These are phyloP conservation scores for Drosophila subobscura DNA, from an alignment of 1,140 invertebrate genomes.

Conservation along the genomic window DNA sequence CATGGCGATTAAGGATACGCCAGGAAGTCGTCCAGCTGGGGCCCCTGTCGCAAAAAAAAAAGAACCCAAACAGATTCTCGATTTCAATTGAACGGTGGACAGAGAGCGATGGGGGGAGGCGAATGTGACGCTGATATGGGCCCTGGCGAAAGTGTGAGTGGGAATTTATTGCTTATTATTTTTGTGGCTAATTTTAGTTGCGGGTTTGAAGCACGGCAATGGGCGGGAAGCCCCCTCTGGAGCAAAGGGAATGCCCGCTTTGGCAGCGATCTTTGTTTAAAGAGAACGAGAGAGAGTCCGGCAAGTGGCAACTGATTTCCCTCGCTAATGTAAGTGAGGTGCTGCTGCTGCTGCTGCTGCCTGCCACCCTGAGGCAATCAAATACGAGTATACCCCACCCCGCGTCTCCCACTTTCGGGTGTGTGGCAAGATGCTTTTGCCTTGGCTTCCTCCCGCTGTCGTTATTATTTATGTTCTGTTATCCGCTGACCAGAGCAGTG, in stretches of 20 bases:
- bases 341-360: no score
- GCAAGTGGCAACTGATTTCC: no score
- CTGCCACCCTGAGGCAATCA: no score
- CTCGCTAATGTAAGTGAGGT: no score
- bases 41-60: background rate
- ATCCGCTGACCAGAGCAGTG: slow-evolving; percentile 82
- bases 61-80: slow-evolving; percentile 28
- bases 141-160: background rate
- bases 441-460: slow-evolving; percentile 50
- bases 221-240: no score
- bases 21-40: slow-evolving; percentile 42
- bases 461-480: slow-evolving; percentile 83
- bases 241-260: no score
- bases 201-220: no score
- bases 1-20: slow-evolving; percentile 70
- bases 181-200: no score
- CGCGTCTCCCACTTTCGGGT: background rate
- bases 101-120: background rate
- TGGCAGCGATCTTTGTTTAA: no score
- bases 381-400: no score
- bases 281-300: no score
- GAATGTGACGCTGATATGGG: slow-evolving; percentile 20
- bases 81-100: slow-evolving; percentile 64
- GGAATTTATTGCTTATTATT: no score
- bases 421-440: slow-evolving; percentile 25